Evolutionary conservation across 2,888 invertebrate species (phyloP).

Genomic region (Globia sparganii): DNA sequence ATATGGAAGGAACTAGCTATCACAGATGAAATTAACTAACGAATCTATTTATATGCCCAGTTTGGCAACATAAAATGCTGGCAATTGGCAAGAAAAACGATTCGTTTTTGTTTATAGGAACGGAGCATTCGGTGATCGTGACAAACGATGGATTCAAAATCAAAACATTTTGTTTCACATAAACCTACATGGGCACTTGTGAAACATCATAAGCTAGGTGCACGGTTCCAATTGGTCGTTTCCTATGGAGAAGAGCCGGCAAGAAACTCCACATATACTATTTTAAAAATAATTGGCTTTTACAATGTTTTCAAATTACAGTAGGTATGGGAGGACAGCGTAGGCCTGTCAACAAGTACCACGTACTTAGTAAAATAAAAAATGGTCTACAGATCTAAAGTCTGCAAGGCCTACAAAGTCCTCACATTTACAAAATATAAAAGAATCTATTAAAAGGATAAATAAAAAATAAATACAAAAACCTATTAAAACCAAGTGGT

Average conservation of each 20-base stretch:
- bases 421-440: no score
- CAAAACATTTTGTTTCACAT: neutral
- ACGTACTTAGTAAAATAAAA: no score
- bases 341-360: no score
- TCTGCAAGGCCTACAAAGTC: no score
- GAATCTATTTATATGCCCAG: neutral
- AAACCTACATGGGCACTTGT: neutral
- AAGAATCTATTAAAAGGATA: no score
- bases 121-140: neutral
- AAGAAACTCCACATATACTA: neutral
- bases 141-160: neutral
- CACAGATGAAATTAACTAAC: neutral
- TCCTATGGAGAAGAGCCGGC: neutral
- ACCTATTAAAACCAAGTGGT: no score
- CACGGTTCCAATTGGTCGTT: neutral
- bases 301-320: no score
- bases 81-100: neutral
- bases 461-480: no score
- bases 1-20: neutral
- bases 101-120: neutral
- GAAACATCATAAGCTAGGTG: no score
- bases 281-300: neutral
- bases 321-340: no score
- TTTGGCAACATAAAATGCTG: neutral
- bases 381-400: no score